Conservation (phyloP, 1,140 invertebrate species). For the Lepidotrigona ventralis region DNA sequence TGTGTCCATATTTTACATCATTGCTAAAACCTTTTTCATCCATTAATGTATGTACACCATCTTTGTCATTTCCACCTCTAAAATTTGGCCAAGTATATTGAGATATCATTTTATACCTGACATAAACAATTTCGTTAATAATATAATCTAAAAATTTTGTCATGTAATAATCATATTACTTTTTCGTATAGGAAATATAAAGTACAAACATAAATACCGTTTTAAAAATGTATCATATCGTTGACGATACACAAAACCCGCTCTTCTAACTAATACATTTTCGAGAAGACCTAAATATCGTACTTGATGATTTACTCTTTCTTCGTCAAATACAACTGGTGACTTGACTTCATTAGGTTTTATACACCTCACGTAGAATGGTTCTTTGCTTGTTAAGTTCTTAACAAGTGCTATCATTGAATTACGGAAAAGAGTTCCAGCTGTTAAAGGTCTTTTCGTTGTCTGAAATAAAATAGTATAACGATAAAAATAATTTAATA, state of each 20-base stretch:
- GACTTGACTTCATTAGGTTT: slow-evolving; percentile 97
- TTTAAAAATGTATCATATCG: slow-evolving; percentile 93
- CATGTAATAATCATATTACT: neutral
- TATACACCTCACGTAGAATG: slow-evolving; percentile 97
- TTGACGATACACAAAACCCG: slow-evolving; percentile 95
- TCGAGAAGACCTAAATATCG: slow-evolving; percentile 94
- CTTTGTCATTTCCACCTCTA: slow-evolving; percentile 86
- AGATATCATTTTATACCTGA: slow-evolving; percentile 97
- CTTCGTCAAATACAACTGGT: slow-evolving; percentile 88
- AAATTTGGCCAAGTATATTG: slow-evolving; percentile 97
- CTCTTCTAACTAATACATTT: slow-evolving; percentile 95
- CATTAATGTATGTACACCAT: slow-evolving; percentile 92
- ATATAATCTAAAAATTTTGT: neutral
- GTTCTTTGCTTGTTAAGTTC: slow-evolving; percentile 94
- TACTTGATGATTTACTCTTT: slow-evolving; percentile 93
- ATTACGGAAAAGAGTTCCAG: slow-evolving; percentile 95
- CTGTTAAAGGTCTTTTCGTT: slow-evolving; percentile 95
- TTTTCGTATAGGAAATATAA: neutral
- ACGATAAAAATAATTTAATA: neutral
- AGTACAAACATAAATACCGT: slow-evolving; percentile 78
- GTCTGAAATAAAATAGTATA: slow-evolving; percentile 82
- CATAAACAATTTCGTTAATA: slow-evolving; percentile 42
- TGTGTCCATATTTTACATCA: slow-evolving; percentile 96
- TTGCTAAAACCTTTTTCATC: slow-evolving; percentile 87
- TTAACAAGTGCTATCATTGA: slow-evolving; percentile 95